Conservation (phyloP, 1,140 invertebrate species). For the Aphelenchoides avenae region DNA sequence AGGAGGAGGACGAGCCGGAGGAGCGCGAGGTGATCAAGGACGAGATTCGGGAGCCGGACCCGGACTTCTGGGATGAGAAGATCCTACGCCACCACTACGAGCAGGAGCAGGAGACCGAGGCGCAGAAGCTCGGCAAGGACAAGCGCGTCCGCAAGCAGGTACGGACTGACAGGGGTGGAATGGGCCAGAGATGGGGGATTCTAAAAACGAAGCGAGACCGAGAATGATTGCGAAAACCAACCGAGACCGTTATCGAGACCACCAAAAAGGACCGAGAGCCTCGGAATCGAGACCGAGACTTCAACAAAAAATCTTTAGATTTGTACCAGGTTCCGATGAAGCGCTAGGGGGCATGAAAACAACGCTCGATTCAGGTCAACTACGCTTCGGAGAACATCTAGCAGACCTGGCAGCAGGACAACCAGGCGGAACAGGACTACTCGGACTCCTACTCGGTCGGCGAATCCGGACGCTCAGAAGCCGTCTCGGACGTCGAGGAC, state of each 20-base stretch:
- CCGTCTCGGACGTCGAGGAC: slow-evolving; percentile 1
- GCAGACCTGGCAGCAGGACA: slow-evolving; percentile 34
- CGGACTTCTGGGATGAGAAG: slow-evolving; percentile 93
- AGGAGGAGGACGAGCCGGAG: slow-evolving; percentile 88
- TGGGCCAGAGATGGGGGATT: no score
- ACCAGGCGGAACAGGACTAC: neutral
- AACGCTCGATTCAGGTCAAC: no score
- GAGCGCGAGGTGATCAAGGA: slow-evolving; percentile 91
- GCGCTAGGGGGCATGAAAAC: no score
- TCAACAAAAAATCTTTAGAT: no score
- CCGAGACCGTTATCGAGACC: no score
- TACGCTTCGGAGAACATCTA: slow-evolving; percentile 53
- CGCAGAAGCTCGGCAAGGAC: slow-evolving; percentile 74
- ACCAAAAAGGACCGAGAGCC: no score
- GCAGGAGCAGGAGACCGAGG: slow-evolving; percentile 95
- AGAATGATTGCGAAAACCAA: no score
- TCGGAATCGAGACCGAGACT: no score
- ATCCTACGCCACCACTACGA: slow-evolving; percentile 95
- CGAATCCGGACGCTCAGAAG: neutral
- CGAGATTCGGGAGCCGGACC: slow-evolving; percentile 93
- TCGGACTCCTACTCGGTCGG: slow-evolving; percentile 4
- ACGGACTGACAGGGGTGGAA: no score
- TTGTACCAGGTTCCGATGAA: no score
- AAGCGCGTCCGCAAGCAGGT: slow-evolving; percentile 81
- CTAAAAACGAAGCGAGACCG: no score